Evolutionary conservation across 2,888 invertebrate species (phyloP).

Genomic region (Anaspis maculata): DNA sequence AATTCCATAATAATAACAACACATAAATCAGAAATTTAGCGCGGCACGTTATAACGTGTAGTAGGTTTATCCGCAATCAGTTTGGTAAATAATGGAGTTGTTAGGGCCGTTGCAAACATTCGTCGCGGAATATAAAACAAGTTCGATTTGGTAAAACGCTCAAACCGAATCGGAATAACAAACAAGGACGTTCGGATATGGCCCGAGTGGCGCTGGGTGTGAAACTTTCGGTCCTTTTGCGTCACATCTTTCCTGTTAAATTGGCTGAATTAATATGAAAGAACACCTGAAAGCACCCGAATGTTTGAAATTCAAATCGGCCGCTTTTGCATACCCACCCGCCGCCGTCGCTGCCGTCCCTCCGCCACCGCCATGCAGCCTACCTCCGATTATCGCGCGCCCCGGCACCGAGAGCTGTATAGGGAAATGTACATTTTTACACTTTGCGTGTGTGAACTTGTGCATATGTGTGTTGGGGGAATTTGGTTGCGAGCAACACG

Average conservation of each 20-base stretch:
- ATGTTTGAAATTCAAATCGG: constrained; percentile 15
- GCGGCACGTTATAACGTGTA: too few species aligned
- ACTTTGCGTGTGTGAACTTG: too few species aligned
- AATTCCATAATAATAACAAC: too few species aligned
- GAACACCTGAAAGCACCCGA: constrained; percentile 10
- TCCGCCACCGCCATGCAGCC: too few species aligned
- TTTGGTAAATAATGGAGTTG: not conserved
- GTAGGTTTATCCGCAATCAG: too few species aligned
- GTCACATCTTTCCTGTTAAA: constrained; percentile 7
- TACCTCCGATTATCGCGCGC: too few species aligned
- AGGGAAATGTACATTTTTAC: too few species aligned
- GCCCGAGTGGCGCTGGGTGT: not conserved
- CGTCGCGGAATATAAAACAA: not conserved
- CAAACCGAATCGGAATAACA: constrained; percentile 1
- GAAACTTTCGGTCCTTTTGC: not conserved
- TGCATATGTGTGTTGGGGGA: too few species aligned
- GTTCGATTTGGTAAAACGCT: not conserved
- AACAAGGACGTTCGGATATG: not conserved
- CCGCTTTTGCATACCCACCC: constrained; percentile 17
- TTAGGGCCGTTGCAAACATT: not conserved
- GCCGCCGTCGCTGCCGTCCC: too few species aligned
- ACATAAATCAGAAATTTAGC: too few species aligned
- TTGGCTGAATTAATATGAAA: constrained; percentile 13
- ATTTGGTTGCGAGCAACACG: too few species aligned
- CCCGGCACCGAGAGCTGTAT: too few species aligned